Evolutionary conservation across 1,140 invertebrate genomes (phyloP), one percentile per base, ranked within the genome.

Genomic region (Venturia canescens): DNA sequence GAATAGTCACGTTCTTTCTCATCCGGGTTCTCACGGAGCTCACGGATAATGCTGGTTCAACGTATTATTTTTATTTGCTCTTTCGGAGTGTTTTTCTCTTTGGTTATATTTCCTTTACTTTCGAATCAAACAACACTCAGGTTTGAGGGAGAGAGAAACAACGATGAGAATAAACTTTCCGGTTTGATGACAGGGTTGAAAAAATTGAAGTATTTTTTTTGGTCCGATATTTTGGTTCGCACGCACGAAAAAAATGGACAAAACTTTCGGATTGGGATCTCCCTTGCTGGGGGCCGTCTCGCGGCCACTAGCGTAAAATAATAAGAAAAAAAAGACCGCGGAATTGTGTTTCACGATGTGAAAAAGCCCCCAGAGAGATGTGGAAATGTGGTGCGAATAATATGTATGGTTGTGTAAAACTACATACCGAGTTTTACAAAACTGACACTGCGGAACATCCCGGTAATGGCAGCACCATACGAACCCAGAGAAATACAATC

Each of bases 391-490:
- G n/a, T n/a, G n/a, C n/a, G n/a, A 29, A 18, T 29, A 31, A 18
- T 18, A 31, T 21, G 66, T 69, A 16, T 23, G 66, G 3, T 69
- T 31, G 15, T 69, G 23, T 4, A 26, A 26, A 16, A 63, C 60
- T 26, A 13, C 21, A 1, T n/a, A 57, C 13, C n/a, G 3, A 69
- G 29, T 34, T 31, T 31, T 69, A n/a, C 16, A 3, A n/a, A 16
- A n/a, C 66, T 18, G 27, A 69, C 66, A 69, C 18, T 53, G 26
- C 74, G 27, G 38, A 26, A 74, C 27, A 6, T 29, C 9, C 26
- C 44, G 18, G 21, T n/a, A 57, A 57, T 76, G 74, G 74, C 74
- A 76, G 74, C 74, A 76, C 74, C 23, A 29, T 27, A 53, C 50
- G 74, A 53, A 48, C 21, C 23, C 15, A 18, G 13, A 16, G 44